Conservation (phyloP, 2,113 vertebrate species). For the Thomomys bottae region DNA sequence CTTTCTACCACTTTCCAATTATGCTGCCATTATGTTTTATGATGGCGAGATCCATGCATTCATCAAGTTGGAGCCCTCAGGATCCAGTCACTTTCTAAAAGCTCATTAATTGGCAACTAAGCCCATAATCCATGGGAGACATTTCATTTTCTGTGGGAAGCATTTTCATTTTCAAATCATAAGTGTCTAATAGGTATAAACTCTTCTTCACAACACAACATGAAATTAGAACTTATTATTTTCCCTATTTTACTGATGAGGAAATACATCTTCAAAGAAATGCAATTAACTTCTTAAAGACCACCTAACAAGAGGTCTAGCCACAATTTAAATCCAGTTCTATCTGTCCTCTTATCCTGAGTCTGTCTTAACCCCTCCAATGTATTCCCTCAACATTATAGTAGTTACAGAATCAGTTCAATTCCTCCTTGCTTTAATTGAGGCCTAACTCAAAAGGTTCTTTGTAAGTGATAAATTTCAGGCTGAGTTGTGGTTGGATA, state of each 20-base stretch:
- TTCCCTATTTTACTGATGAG: background rate
- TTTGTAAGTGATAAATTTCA: background rate
- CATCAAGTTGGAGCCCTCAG: background rate
- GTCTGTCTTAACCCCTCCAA: background rate
- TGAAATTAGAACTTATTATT: conserved; percentile 22
- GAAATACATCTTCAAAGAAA: conserved; percentile 38
- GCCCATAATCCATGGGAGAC: background rate
- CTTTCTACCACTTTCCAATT: background rate
- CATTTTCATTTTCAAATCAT: background rate
- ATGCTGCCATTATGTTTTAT: background rate
- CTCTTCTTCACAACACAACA: background rate
- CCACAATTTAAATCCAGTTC: background rate
- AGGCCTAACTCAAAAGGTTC: background rate
- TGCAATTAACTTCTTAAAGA: background rate
- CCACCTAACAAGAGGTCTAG: background rate
- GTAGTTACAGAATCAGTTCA: background rate
- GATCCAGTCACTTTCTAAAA: background rate
- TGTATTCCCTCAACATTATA: background rate
- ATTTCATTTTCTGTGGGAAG: background rate
- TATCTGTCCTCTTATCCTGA: background rate
- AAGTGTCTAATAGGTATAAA: background rate
- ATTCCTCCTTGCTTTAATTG: conserved; percentile 26
- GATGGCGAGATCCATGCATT: background rate
- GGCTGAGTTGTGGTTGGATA: background rate
- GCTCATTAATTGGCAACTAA: background rate